Conservation (phyloP, 2,888 invertebrate genomes). For the Eumacrocentrus americanus region DNA sequence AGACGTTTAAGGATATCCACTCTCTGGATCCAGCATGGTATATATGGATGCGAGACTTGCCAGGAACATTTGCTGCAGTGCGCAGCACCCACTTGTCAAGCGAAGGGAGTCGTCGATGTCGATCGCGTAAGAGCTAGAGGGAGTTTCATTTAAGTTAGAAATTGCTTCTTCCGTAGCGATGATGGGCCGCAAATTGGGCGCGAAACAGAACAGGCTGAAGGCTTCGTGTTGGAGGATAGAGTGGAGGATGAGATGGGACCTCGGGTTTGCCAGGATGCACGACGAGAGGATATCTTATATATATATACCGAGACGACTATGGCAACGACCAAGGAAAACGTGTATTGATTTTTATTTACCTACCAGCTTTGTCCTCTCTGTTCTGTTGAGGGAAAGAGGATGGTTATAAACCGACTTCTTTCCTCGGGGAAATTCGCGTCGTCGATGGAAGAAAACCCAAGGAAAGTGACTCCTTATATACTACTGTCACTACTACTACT, state of each 20-base stretch:
- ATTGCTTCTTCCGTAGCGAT: slow-evolving; percentile 63
- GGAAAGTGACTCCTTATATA: slow-evolving; percentile 5
- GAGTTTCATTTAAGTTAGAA: slow-evolving; percentile 62
- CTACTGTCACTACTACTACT: no score
- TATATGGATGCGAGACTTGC: slow-evolving; percentile 2
- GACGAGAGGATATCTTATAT: slow-evolving; percentile 24
- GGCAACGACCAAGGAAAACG: slow-evolving; percentile 30
- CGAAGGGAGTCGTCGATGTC: neutral
- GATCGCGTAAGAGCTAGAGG: neutral
- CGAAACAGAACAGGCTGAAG: slow-evolving; percentile 51
- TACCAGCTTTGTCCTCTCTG: slow-evolving; percentile 20
- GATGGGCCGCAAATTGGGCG: slow-evolving; percentile 62
- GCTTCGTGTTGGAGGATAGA: neutral
- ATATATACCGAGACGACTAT: no score
- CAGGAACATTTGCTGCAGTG: slow-evolving; percentile 13
- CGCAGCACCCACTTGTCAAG: slow-evolving; percentile 1
- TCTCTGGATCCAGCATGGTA: neutral
- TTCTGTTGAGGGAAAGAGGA: neutral
- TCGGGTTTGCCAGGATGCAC: neutral
- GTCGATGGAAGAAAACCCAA: slow-evolving; percentile 14
- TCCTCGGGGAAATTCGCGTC: slow-evolving; percentile 23
- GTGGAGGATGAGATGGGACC: slow-evolving; percentile 8
- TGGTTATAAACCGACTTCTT: slow-evolving; percentile 9
- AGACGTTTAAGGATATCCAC: slow-evolving; percentile 14
- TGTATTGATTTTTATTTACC: slow-evolving; percentile 42